Conservation (phyloP, 1,140 invertebrate species). For the Lepidotrigona ventralis region DNA sequence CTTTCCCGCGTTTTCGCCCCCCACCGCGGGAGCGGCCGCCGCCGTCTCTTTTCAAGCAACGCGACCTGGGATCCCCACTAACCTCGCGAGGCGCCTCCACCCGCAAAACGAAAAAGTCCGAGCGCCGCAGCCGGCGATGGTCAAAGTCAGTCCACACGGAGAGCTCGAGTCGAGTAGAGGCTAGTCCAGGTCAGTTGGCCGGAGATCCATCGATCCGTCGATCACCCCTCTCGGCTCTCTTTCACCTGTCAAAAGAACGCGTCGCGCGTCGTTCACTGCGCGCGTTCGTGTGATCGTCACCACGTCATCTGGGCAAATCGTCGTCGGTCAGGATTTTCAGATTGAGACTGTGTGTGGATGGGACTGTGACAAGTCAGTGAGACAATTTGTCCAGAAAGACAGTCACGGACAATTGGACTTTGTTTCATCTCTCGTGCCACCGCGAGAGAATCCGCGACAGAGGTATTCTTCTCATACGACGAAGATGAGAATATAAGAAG, state of each 20-base stretch:
- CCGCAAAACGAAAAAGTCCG: slow-evolving; percentile 72
- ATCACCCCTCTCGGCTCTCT: slow-evolving; percentile 1
- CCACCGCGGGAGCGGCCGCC: background rate
- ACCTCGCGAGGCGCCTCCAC: slow-evolving; percentile 16
- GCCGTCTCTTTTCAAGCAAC: slow-evolving; percentile 40
- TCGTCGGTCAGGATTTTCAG: background rate
- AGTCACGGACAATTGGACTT: background rate
- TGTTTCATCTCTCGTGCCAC: background rate
- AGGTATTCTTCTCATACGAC: background rate
- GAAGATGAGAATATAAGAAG: background rate
- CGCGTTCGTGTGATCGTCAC: background rate
- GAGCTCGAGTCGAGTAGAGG: slow-evolving; percentile 72
- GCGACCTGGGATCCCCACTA: slow-evolving; percentile 36
- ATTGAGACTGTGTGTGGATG: background rate
- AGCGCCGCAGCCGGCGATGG: slow-evolving; percentile 55
- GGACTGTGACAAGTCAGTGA: background rate
- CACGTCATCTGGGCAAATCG: background rate
- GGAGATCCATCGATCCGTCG: slow-evolving; percentile 52
- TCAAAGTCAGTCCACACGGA: slow-evolving; percentile 75
- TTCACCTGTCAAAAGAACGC: slow-evolving; percentile 53
- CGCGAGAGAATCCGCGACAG: background rate
- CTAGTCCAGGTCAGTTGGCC: slow-evolving; percentile 47
- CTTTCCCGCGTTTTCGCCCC: slow-evolving; percentile 51
- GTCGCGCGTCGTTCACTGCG: slow-evolving; percentile 7
- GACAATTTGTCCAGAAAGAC: background rate